Evolutionary conservation across 2,888 invertebrate genomes (phyloP).

Genomic region (Dermolepida albohirtum): DNA sequence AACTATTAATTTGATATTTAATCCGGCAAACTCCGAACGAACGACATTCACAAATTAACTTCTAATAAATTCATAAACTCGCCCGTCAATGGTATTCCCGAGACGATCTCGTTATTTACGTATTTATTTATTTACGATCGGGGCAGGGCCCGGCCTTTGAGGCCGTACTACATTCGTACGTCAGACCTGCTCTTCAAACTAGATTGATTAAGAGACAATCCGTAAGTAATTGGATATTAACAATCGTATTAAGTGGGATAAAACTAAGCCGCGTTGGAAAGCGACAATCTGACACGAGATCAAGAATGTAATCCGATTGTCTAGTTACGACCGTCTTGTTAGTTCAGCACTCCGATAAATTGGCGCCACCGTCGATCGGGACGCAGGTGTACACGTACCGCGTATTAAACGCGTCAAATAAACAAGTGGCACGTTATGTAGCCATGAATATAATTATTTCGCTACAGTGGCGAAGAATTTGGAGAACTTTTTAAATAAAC

Average conservation of each 20-base stretch:
- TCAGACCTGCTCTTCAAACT: conserved; percentile 31
- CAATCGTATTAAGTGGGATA: conserved; percentile 58
- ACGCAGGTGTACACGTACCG: conserved; percentile 55
- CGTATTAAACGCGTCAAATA: conserved; percentile 43
- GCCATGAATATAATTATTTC: no score
- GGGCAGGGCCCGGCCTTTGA: no score
- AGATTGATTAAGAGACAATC: conserved; percentile 44
- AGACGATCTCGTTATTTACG: conserved; percentile 1
- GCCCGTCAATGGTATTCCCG: conserved; percentile 13
- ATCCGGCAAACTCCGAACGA: no score
- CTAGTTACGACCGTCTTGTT: conserved; percentile 64
- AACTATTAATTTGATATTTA: no score
- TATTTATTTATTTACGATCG: conserved; percentile 13
- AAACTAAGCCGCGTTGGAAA: conserved; percentile 55
- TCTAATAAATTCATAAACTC: conserved; percentile 15
- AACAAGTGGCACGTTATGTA: background rate
- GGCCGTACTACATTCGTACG: background rate
- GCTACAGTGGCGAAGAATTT: no score
- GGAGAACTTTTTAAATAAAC: no score
- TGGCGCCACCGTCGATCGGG: conserved; percentile 54
- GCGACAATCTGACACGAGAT: conserved; percentile 63
- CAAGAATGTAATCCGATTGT: conserved; percentile 64
- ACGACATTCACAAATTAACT: background rate
- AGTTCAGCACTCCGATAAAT: conserved; percentile 59
- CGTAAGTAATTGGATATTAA: conserved; percentile 58